phyloP scores from a whole-genome alignment of 2,797 vertebrate species.

The Tachyglossus aculeatus region DNA sequence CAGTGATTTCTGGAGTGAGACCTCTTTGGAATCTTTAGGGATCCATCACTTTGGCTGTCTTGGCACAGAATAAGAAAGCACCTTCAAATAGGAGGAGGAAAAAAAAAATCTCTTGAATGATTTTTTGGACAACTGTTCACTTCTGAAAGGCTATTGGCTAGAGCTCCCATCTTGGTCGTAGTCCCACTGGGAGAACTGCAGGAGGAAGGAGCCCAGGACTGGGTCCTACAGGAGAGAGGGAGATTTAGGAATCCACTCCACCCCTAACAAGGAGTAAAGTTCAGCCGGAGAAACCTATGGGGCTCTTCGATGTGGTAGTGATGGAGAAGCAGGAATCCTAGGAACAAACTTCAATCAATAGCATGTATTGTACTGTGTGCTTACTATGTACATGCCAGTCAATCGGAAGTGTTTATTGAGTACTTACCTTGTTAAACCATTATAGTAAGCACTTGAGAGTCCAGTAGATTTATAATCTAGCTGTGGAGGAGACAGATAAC shows the following conservation, averaged over 20 bases:
- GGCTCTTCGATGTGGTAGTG: constrained; percentile 18
- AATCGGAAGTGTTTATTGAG: too few relatives aligned
- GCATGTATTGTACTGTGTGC: too few relatives aligned
- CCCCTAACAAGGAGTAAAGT: constrained; percentile 46
- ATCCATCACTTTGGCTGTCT: background rate
- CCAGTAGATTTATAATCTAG: too few relatives aligned
- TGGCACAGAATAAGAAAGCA: background rate
- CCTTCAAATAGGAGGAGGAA: background rate
- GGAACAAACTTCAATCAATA: too few relatives aligned
- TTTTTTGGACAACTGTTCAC: constrained; percentile 7
- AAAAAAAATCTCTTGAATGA: constrained; percentile 8
- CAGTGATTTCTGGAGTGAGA: background rate
- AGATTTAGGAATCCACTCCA: constrained; percentile 6
- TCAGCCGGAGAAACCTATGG: constrained; percentile 30
- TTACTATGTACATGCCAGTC: too few relatives aligned
- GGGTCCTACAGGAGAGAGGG: background rate
- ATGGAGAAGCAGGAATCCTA: constrained; percentile 36
- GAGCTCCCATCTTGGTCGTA: background rate
- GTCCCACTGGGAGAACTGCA: constrained; percentile 4
- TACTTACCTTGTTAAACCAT: too few relatives aligned
- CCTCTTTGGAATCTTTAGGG: background rate
- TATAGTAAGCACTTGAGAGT: too few relatives aligned
- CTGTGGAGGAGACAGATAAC: too few relatives aligned
- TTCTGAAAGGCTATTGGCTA: constrained; percentile 4
- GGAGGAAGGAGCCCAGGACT: background rate